Base-by-base conservation (phyloP, 2,888 invertebrate genomes). In the Physocephala rufipes region DNA sequence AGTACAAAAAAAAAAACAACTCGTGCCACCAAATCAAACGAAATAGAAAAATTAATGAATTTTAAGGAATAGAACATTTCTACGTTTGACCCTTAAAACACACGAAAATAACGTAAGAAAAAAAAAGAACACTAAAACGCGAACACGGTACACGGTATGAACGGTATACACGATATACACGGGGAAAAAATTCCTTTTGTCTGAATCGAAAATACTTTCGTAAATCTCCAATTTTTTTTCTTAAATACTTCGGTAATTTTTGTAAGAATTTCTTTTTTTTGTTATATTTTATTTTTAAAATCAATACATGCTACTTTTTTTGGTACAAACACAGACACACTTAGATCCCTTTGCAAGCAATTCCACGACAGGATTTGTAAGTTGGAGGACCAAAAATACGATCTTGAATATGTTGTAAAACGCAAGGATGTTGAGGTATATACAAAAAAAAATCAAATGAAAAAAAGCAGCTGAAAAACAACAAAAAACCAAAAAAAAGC, bases 371-470 rank as follows among this genome's bases (percentile, higher is more conserved):
- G 95, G 90, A 94, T 97, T 90, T 88, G 86, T 87, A 88, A 89
- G 82, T 91, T 98, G 90, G 97, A 98, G 91, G 93, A 94, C 85
- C 90, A 93, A 87, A 99, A 98, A 90, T 99, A 94, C 90, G 99
- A 99, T 91, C 91, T 98, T 91, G 99, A 99, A 91, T 93, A 94
- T 90, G 90, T 95, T 89, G 97, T 98, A 88, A 95, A 95, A 90
- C 94, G 94, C 91, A 99, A 99, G 93, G 99, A 99, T 89, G 93
- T 92, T 88, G 96, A 98, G 96, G 97, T 98, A 93, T 91, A 90
- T 85, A 81, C 76, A 82, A 74, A 75, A 66, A 74, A 59, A 70
- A n/a, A n/a, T n/a, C n/a, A n/a, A n/a, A n/a, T n/a, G n/a, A n/a
- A n/a, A n/a, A n/a, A n/a, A n/a, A n/a, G n/a, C n/a, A n/a, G n/a